Percentiles rank a stretch among this genome's conserved stretches.
Evolutionary conservation across 2,113 vertebrate genomes (phyloP).

Genomic region (Nothobranchius furzeri): DNA sequence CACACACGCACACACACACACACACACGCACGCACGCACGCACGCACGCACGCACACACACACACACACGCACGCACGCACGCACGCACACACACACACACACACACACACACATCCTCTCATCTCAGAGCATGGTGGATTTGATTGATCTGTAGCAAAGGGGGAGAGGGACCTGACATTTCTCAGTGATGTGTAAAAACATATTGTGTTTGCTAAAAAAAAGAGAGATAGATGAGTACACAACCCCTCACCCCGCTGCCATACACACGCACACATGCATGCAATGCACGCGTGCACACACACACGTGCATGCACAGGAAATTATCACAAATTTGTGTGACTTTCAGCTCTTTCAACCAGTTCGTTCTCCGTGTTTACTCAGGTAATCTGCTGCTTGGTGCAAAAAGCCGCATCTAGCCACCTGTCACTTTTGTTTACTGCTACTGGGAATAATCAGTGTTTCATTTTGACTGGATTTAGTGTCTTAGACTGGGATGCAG

Average conservation of each 20-base stretch:
- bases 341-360: slow-evolving; percentile 22
- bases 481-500: slow-evolving; percentile 60
- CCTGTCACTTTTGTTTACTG: slow-evolving; percentile 53
- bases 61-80: slow-evolving; percentile 3
- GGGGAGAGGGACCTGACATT: slow-evolving; percentile 74
- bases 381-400: slow-evolving; percentile 33
- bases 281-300: not conserved
- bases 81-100: not conserved
- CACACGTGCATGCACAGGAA: slow-evolving; percentile 5
- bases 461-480: slow-evolving; percentile 69
- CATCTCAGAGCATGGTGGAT: slow-evolving; percentile 56
- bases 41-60: not conserved
- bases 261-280: slow-evolving; percentile 3
- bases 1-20: slow-evolving; percentile 6
- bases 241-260: slow-evolving; percentile 7
- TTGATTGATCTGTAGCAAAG: slow-evolving; percentile 74
- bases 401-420: slow-evolving; percentile 48
- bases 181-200: slow-evolving; percentile 79
- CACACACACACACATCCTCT: slow-evolving; percentile 35
- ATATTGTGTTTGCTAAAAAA: slow-evolving; percentile 74
- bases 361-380: slow-evolving; percentile 17
- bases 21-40: not conserved
- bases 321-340: slow-evolving; percentile 19
- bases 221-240: slow-evolving; percentile 33
- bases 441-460: slow-evolving; percentile 56